phyloP scores from a whole-genome alignment of 2,113 vertebrate species.

The Leucopternis melanops region DNA sequence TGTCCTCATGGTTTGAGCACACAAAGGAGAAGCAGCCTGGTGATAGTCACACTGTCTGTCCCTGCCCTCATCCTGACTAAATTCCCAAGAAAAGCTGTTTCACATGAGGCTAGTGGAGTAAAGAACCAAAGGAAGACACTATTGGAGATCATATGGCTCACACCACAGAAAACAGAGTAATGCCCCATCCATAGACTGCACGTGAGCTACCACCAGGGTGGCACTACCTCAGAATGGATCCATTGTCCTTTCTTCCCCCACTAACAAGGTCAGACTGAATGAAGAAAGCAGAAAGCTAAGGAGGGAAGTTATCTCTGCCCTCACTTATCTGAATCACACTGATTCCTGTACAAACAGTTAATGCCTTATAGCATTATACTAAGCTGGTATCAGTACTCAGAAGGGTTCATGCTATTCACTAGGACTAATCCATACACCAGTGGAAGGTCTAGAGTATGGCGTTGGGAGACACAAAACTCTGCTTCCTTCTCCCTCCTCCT shows the following conservation, averaged over 20 bases:
- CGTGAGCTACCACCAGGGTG: too few relatives aligned
- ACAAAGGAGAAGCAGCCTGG: too few relatives aligned
- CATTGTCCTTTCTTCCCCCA: background rate
- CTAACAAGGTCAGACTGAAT: background rate
- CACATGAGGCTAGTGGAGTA: background rate
- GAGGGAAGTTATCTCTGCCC: background rate
- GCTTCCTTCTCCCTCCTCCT: background rate
- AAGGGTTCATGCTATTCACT: background rate
- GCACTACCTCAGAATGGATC: background rate
- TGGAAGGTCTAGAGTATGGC: background rate
- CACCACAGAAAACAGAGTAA: background rate
- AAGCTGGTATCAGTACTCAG: background rate
- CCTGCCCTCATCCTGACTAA: background rate
- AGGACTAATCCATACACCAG: background rate
- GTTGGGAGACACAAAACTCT: fast-evolving
- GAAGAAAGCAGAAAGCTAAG: background rate
- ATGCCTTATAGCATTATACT: background rate
- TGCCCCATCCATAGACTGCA: too few relatives aligned
- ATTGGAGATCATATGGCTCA: too few relatives aligned
- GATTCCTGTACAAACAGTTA: background rate
- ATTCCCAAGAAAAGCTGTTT: background rate
- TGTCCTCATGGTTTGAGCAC: too few relatives aligned
- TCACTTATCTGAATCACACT: background rate
- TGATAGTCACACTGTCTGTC: background rate
- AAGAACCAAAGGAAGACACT: background rate